Base-by-base conservation (phyloP, 2,888 invertebrate genomes). In the Craniophora ligustri region DNA sequence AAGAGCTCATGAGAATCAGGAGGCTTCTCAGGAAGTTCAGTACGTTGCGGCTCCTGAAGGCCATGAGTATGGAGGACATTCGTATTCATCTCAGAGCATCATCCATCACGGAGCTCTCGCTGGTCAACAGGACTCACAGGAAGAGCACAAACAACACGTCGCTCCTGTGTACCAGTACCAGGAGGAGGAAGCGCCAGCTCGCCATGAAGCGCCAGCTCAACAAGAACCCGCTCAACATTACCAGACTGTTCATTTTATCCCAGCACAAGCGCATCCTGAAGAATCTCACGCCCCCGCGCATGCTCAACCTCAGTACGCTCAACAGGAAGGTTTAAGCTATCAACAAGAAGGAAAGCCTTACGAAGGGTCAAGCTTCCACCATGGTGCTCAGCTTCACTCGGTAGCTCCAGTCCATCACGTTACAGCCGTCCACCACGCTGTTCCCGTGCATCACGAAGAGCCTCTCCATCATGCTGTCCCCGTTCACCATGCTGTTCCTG, bases 131-230 rank as follows among this genome's bases (percentile, higher is more conserved):
- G 85, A 81, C 49, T 79, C 86, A 3, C 82, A 85, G 5, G 87
- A 87, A 45, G 69, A 79, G 8, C 68, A 68, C 1, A 71, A 76
- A 5, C 82, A 84, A 21, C 79, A 86, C 8, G 79, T 81, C 1
- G 79, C 85, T 38, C 87, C 87, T 11, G 81, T 82, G 6, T 86
- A 86, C 54, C 82, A 86, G 57, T 84, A 86, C 18, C 76, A 81
- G 13, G 79, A 81, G 15, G 78, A 73, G 14, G 78, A 73, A 21
- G 79, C 69, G 5, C 59, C 67, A 14, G 51, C 42, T 8, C 75
- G 72, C 6, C 36, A 61, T 1, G 45, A 77, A 23, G 55, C 68
- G 8, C 54, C 61, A 23, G 51, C 40, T n/a, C 74, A 72, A 11
- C 54, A 56, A 5, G 66, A 65, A 18, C 67, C 58, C 23, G 75